Evolutionary conservation across 2,113 vertebrate genomes (phyloP).

Genomic region (Grammomys surdaster): DNA sequence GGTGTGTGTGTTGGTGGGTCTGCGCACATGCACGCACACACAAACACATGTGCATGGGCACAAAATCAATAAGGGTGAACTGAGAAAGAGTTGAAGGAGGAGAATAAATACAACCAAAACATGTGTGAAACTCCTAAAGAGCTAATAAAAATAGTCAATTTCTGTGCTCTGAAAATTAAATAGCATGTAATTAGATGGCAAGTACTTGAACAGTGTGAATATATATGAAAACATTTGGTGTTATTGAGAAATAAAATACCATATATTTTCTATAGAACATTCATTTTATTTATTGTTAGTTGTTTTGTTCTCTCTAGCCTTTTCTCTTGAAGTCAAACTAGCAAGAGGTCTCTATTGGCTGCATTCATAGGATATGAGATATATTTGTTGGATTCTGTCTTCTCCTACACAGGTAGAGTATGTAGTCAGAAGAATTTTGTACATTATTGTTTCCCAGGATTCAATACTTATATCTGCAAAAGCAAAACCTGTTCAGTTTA

Average conservation of each 20-base stretch:
- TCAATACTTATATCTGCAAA: background rate
- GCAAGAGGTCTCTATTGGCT: background rate
- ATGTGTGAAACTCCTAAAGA: background rate
- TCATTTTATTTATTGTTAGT: background rate
- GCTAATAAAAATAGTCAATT: background rate
- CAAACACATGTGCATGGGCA: no score
- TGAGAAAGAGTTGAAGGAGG: background rate
- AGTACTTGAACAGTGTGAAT: background rate
- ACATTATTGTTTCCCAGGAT: slow-evolving; percentile 20
- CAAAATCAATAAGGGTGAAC: background rate
- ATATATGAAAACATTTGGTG: background rate
- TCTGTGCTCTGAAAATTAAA: background rate
- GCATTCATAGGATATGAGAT: background rate
- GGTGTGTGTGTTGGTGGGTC: background rate
- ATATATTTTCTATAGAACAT: background rate
- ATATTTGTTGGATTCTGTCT: background rate
- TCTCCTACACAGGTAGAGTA: background rate
- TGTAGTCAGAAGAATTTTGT: background rate
- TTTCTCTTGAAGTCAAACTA: background rate
- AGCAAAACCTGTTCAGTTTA: background rate
- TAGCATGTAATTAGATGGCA: background rate
- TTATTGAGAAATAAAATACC: background rate
- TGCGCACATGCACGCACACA: no score
- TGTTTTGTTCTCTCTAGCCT: background rate
- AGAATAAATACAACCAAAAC: background rate